Percentiles rank a stretch among this genome's conserved stretches.
These are phyloP conservation scores for Macropis europaea DNA, from an alignment of 2,888 invertebrate genomes.

Conservation along the genomic window DNA sequence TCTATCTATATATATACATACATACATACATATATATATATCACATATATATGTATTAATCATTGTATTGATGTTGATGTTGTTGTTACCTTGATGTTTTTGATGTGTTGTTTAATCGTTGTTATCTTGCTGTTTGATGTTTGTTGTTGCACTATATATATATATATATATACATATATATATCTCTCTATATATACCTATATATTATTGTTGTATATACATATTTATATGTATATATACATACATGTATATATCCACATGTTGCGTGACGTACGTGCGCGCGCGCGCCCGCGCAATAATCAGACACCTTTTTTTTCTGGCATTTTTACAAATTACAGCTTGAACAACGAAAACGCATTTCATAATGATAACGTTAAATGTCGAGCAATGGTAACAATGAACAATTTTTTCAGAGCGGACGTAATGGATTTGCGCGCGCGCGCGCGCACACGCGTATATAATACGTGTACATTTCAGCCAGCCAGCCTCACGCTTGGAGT, in stretches of 20 bases:
- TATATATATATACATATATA: conserved; percentile 52
- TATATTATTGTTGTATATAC: conserved; percentile 44
- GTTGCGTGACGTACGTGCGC: conserved; percentile 53
- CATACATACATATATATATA: conserved; percentile 59
- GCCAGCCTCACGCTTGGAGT: conserved; percentile 77
- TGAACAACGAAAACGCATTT: too few species aligned
- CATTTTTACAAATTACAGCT: too few species aligned
- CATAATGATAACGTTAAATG: too few species aligned
- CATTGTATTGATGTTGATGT: conserved; percentile 78
- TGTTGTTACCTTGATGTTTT: conserved; percentile 78
- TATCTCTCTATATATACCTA: conserved; percentile 43
- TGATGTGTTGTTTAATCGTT: conserved; percentile 79
- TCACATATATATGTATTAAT: conserved; percentile 55
- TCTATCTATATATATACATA: conserved; percentile 51
- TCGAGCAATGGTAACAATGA: too few species aligned
- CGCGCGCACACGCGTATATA: conserved; percentile 47
- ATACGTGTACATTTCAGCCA: conserved; percentile 72
- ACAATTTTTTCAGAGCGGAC: too few species aligned
- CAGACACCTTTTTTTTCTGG: too few species aligned
- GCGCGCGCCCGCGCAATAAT: conserved; percentile 25
- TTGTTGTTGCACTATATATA: conserved; percentile 78
- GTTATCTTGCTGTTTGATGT: conserved; percentile 79
- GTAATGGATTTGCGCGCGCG: conserved; percentile 44
- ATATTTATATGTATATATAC: conserved; percentile 45
- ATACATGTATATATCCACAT: conserved; percentile 63